Base-by-base conservation (phyloP, 2,797 vertebrate species). In the Emys orbicularis region DNA sequence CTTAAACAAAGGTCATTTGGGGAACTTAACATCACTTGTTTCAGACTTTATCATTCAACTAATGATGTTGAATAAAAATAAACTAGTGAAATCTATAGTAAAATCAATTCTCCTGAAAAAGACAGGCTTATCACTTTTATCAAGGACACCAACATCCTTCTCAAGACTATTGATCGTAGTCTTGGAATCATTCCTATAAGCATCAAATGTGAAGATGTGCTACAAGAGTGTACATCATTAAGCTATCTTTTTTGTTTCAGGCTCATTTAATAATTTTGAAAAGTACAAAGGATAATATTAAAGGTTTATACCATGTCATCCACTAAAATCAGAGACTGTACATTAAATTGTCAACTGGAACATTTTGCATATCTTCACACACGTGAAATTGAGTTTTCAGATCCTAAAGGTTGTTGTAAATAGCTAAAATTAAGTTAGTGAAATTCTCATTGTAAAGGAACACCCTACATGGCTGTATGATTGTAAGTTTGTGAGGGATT, bases 161-260 rank as follows among this genome's bases (percentile, higher is more conserved):
- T 74, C 52, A 82, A 86, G 76, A 4, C 54, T 53, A 91, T 2
- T 47, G 37, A 96, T 81, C 47, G 76, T 88, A 86, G 87, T 79
- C 89, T 76, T 90, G 44, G 53, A 96, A 91, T 81, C 53, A 52
- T 0, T 79, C n/a, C 79, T 52, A 88, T 79, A 93, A 65, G 83
- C 87, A 89, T 19, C 49, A 89, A 89, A 93, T n/a, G 65, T 83
- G 47, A 93, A 95, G 89, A 76, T 53, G 85, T 90, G 87, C 74
- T 47, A 65, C 65, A 95, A 95, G 72, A 89, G 27, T 23, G 34
- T 15, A 81, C 76, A 80, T 57, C 79, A 79, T 83, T 68, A 72
- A 79, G 65, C 82, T 84, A 77, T 44, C 50, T 88, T 72, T 95
- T 52, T 79, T 50, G 84, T 2, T 80, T 44, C 53, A 88, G 92